Evolutionary conservation across 2,797 vertebrate genomes (phyloP), one percentile per base, ranked within the genome.

Genomic region (Calcarius lapponicus): DNA sequence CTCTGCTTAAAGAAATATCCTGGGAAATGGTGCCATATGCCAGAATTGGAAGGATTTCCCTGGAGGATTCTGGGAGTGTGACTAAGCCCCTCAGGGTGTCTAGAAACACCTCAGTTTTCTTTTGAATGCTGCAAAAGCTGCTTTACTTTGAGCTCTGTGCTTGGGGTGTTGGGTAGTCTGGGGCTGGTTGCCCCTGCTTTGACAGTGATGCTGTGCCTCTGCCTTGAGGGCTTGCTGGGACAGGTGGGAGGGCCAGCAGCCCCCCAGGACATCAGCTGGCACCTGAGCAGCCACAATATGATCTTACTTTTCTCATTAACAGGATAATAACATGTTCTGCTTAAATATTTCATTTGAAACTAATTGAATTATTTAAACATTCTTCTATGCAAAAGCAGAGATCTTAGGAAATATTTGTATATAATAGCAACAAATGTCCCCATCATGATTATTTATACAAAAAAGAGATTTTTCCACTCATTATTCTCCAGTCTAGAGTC

Each of bases 51-150:
- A 72, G 40, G 72, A 83, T 89, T 88, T 92, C 50, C 66, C 58
- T 60, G 48, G 26, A 86, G 82, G 34, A 90, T 80, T 34, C 79
- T 91, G 60, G 57, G 45, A 85, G 72, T 73, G 71, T 89, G 83
- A 86, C 53, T 82, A 86, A 92, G 17, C 45, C 56, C 83, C 80
- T 85, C 42, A 32, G 86, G 71, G 56, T 80, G 81, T 89, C 94
- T 94, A 85, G 90, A 90, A 92, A 89, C 80, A 87, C 80, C 53
- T 95, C 22, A 0, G 2, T 61, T 91, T 73, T 61, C 56, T 75
- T 92, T 73, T 24, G 43, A 60, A 67, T n/a, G 19, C 42, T 64
- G 53, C 60, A 62, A 72, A 92, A 92, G 48, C 54, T 73, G 34
- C 66, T 56, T 31, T 66, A 29, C 36, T 73, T 69, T 24, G 32